Evolutionary conservation across 1,140 invertebrate species (phyloP).

Genomic region (Ceratoteleas bidentatus): DNA sequence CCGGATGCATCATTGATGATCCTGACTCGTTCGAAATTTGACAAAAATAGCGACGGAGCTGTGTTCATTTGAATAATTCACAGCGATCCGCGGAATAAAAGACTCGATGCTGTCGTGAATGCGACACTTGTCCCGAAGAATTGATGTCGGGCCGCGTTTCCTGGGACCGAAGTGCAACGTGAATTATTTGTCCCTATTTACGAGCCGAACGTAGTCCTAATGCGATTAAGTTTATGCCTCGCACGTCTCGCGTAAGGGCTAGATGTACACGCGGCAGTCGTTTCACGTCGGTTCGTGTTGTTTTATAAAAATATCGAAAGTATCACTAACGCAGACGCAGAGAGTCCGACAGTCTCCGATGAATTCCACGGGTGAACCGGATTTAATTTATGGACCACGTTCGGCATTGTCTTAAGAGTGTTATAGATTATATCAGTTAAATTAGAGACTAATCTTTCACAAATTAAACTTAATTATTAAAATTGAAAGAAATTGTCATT

Average conservation of each 20-base stretch:
- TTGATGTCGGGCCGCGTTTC: slow-evolving; percentile 28
- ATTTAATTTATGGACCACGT: no score
- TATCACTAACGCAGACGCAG: slow-evolving; percentile 29
- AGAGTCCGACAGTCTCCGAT: slow-evolving; percentile 1
- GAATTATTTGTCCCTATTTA: slow-evolving; percentile 61
- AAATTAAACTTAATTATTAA: no score
- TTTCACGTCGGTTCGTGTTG: slow-evolving; percentile 54
- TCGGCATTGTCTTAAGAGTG: no score
- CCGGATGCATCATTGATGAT: background rate
- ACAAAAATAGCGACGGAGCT: background rate
- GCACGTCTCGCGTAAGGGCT: slow-evolving; percentile 44
- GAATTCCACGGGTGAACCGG: no score
- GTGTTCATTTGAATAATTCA: slow-evolving; percentile 27
- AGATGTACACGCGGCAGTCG: slow-evolving; percentile 29
- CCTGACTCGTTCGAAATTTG: background rate
- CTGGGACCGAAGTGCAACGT: slow-evolving; percentile 16
- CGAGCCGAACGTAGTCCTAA: slow-evolving; percentile 44
- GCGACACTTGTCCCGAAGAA: slow-evolving; percentile 14
- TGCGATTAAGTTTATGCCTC: slow-evolving; percentile 63
- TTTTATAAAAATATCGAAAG: slow-evolving; percentile 63
- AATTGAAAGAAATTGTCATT: no score
- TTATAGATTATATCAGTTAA: no score
- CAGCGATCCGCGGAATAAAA: slow-evolving; percentile 12
- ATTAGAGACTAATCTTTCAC: no score
- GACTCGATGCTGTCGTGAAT: background rate